Base-by-base conservation (phyloP, 2,888 invertebrate species). In the Minunthozetes semirufus region DNA sequence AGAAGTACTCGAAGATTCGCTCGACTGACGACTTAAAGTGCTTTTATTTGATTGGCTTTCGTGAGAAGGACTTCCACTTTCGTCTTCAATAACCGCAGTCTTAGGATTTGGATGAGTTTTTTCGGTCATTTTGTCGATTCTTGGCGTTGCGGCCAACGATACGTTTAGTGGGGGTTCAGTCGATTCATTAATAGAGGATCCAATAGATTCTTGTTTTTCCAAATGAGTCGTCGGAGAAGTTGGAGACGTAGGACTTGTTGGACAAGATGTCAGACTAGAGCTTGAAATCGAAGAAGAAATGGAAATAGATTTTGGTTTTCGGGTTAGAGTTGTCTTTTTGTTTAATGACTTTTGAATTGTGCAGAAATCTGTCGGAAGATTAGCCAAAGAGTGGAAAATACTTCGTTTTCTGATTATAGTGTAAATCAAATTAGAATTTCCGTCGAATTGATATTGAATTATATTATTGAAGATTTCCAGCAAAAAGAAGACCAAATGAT, bases 391-490 rank as follows among this genome's bases (percentile, higher is more conserved):
- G 85, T 99, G 97, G 85, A 99, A 99, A 76, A 98, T 95, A 82
- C 92, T 92, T n/a, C 99, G 88, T 83, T 99, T 99, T 72, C 98
- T 88, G 81, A 99, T 99, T 78, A 99, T 97, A 0, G 98, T 99
- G 85, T 99, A 99, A 38, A 99, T 94, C 80, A 99, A 87, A 86
- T 97, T 98, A 1, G 97, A 93, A 84, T 99, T 99, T 87, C 95
- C 96, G 84, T 97, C 96, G 84, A 97, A 97, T 84, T 97, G 97
- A 82, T 97, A 97, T 86, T 99, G 99, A 80, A 99, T 99, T 80
- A 99, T 97, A 83, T 99, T 99, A 85, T 99, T 99, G 85, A 99
- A 99, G 82, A 98, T 96, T 87, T 99, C 99, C 72, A 99, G 87
- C 71, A 99, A 86, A 85, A 99, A 98, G 86, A 99, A 99, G 13